These are phyloP conservation scores for Mimachlamys varia DNA, from an alignment of 2,888 invertebrate species.

Conservation along the genomic window DNA sequence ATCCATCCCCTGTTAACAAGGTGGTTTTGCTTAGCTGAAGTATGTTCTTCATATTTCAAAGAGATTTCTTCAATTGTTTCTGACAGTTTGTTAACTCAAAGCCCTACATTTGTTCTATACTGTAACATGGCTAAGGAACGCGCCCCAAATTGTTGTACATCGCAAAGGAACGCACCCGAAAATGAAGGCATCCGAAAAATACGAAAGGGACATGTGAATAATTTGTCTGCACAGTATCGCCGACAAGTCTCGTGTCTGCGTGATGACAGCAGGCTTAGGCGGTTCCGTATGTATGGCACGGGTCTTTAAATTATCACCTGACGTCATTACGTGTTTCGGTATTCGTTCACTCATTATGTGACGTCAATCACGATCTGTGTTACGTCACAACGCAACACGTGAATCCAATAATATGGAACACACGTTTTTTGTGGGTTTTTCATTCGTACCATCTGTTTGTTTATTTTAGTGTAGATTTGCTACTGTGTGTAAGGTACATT, in stretches of 20 bases:
- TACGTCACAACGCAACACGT: background rate
- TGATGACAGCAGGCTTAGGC: background rate
- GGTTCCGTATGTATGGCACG: background rate
- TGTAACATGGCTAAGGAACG: background rate
- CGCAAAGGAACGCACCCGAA: background rate
- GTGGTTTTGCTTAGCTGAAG: background rate
- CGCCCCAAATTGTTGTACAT: background rate
- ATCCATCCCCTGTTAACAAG: no score
- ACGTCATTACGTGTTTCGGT: background rate
- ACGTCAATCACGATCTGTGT: background rate
- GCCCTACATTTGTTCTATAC: background rate
- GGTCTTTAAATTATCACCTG: background rate
- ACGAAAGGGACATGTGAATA: background rate
- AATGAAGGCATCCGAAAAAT: background rate
- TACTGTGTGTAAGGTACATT: background rate
- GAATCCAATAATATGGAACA: background rate
- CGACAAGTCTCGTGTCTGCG: background rate
- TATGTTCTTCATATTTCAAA: background rate
- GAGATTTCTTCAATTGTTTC: background rate
- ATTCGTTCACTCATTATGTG: background rate
- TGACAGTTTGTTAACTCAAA: background rate
- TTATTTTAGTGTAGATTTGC: background rate
- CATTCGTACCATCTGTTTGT: constrained; percentile 25
- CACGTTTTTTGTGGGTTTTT: background rate
- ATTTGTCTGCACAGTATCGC: background rate